Base-by-base conservation (phyloP, 2,797 vertebrate species). In the Falco naumanni region DNA sequence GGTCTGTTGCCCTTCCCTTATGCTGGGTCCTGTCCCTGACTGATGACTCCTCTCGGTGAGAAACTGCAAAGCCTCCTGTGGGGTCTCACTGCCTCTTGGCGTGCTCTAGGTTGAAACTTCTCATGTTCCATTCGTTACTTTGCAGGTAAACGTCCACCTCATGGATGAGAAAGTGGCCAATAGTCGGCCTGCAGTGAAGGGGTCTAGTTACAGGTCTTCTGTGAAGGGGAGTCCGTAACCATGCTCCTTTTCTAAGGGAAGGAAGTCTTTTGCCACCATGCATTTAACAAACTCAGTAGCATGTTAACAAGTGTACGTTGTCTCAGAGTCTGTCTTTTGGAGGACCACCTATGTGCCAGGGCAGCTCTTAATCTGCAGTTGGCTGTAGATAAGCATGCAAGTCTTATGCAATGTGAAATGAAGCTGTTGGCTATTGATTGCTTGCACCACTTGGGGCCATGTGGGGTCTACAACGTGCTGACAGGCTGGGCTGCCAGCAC, bases 281-380 rank as follows among this genome's bases (percentile, higher is more conserved):
- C 1, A 2, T 54, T 41, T 33, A 13, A 12, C 43, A 48, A 59
- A 53, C 31, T 45, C 21, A 5, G 29, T 9, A 65, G n/a, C 3
- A 11, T 19, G 29, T 11, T 33, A 20, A 34, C 10, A 39, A 57
- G 8, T 0, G 3, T 17, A 5, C 2, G 0, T 34, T 61, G 26
- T 26, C 70, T 29, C 2, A 1, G 48, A 47, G 28, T 14, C 39
- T 48, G 56, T 39, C 17, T 91, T 48, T 22, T 56, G 63, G 50
- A 26, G 18, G n/a, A 24, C 21, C 17, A 31, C 29, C 1, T 3
- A 10, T 20, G n/a, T 24, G 10, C 50, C 39, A 14, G 7, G 16
- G 34, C 56, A 45, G 21, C 28, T 45, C 37, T 21, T 18, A 13
- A 25, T 31, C 50, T 25, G 33, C 57, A 25, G 13, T 6, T 41